Percentiles rank a stretch among this genome's conserved stretches.
phyloP scores from a whole-genome alignment of 2,113 vertebrate genomes.

The Rousettus leschenaultii region DNA sequence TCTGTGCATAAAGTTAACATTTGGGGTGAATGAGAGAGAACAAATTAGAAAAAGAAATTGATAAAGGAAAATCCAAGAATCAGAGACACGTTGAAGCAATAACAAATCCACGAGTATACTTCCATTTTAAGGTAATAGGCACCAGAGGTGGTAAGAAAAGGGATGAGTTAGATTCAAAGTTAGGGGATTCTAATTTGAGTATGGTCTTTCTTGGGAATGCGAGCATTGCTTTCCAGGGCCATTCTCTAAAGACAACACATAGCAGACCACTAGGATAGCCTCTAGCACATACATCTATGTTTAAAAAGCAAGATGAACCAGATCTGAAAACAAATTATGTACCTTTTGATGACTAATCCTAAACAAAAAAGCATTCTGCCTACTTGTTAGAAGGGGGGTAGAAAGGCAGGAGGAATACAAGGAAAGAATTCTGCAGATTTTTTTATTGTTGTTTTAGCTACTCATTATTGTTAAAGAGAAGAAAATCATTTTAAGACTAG shows the following conservation, averaged over 20 bases:
- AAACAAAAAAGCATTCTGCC: not conserved
- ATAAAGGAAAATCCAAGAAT: not conserved
- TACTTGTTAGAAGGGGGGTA: not conserved
- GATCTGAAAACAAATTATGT: not conserved
- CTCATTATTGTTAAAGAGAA: not conserved
- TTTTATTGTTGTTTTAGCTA: not conserved
- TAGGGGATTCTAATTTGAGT: not conserved
- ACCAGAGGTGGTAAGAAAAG: not conserved
- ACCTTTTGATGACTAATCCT: slow-evolving; percentile 5
- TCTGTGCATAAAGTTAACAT: not conserved
- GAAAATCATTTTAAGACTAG: not conserved
- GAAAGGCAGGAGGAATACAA: not conserved
- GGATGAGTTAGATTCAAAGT: not conserved
- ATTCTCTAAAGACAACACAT: not conserved
- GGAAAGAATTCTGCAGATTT: not conserved
- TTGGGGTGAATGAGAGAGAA: not conserved
- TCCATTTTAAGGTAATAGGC: not conserved
- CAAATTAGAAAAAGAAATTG: not conserved
- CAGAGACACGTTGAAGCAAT: not conserved
- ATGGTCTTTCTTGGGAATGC: not conserved
- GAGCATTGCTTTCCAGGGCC: not conserved
- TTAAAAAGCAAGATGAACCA: not conserved
- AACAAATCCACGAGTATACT: not conserved
- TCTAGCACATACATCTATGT: not conserved
- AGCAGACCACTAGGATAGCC: not conserved